A percentile compares a stretch with the other conserved stretches of the same genome.
These are phyloP conservation scores for Tragelaphus imberbis DNA, from an alignment of 2,113 vertebrate species.

Conservation along the genomic window DNA sequence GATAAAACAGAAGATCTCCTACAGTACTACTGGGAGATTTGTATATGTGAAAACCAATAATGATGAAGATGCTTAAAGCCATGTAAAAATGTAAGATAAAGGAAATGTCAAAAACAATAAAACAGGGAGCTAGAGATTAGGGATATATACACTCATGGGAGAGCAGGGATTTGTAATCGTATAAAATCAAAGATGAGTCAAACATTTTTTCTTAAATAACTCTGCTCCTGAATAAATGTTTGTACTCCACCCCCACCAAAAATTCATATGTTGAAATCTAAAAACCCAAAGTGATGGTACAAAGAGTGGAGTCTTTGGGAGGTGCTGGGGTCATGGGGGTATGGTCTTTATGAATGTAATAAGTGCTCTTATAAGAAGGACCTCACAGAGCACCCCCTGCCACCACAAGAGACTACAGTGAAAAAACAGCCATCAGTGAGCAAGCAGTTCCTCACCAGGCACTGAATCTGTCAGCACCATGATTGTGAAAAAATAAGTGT, in stretches of 20 bases:
- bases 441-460: neutral
- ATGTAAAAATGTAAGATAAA: neutral
- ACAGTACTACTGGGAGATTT: neutral
- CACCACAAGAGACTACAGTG: neutral
- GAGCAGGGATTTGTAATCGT: neutral
- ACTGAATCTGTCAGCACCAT: neutral
- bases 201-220: neutral
- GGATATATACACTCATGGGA: neutral
- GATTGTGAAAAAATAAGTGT: neutral
- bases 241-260: neutral
- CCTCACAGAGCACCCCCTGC: neutral
- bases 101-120: neutral
- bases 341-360: neutral
- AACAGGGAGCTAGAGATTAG: neutral
- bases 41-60: neutral
- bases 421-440: neutral
- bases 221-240: neutral
- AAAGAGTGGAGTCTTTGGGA: neutral
- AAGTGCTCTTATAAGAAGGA: neutral
- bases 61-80: neutral
- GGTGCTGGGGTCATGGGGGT: too few species aligned
- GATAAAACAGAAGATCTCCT: neutral
- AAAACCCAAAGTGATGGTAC: neutral
- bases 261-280: neutral
- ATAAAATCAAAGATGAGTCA: neutral